Base-by-base conservation (phyloP, 1,140 invertebrate species). In the Meloidogyne exigua region DNA sequence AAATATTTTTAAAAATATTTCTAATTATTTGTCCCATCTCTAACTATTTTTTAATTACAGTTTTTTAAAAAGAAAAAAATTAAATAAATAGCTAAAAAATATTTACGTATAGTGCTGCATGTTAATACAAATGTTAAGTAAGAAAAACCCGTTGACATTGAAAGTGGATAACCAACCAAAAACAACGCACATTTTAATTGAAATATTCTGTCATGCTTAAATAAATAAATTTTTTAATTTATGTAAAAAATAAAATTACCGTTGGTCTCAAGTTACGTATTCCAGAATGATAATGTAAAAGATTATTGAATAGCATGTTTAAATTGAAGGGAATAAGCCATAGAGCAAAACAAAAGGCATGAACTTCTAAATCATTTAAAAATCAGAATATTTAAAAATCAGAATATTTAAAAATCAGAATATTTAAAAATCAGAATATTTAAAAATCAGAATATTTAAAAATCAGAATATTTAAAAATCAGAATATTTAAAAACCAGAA, bases 291-390 rank as follows among this genome's bases (percentile, higher is more conserved):
- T 77, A 71, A 57, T 83, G 81, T 28, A 83, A 62, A 44, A 83
- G 74, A 13, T 74, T 69, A 57, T 83, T 83, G 44, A 83, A 77
- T 15, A 83, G 68, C 80, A 83, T 83, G 63, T 83, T 83, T 70
- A 83, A 83, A 62, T 82, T 82, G 73, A 83, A 83, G 13, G 71
- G 66, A 49, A 84, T 80, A 9, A 83, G 76, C 82, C 82, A 83
- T 2, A 81, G 28, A 10, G 80, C 78, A 68, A 79, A 83, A 49
- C 68, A 81, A 44, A 78, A 36, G 12, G 82, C 80, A 57, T 83
- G 82, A 32, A 83, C 68, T 21, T 71, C 82, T 83, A 28, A 81
- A 80, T 79, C 26, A 42, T 32, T 32, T 32, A 32, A 32, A 32
- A 7, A 32, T 32, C 28, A 32, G 7, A 32, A 32, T n/a, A n/a